Base-by-base conservation (phyloP, 2,888 invertebrate genomes). In the Cerceris ruficornis region DNA sequence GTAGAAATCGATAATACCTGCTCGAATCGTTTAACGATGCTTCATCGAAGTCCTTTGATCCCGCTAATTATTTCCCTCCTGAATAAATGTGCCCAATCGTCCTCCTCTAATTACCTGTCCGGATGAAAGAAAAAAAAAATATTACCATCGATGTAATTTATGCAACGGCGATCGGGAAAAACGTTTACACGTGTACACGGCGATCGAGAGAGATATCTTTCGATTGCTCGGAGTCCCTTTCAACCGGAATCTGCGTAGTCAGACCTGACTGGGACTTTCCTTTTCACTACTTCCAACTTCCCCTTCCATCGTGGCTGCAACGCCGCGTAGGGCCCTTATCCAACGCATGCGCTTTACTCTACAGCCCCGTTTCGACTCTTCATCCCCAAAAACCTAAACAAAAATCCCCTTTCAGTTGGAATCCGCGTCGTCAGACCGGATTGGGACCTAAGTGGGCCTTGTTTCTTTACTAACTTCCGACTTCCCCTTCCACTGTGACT, bases 41-140 rank as follows among this genome's bases (percentile, higher is more conserved):
- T 78, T 71, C 62, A 75, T 80, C 65, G 60, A 66, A 49, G 74
- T 60, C 74, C 69, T 73, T 84, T 69, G 62, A 71, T 71, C 58
- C 55, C 68, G 78, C 54, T 83, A 84, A 76, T 81, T 83, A 78
- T 83, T 81, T 60, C 66, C 76, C 62, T 60, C 54, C 61, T 52
- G 58, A 76, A 69, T 50, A 66, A 64, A 69, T 55, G 52, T 17
- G 60, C 7, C 15, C 67, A 55, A 58, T 28, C 64, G 64, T 70
- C 67, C 61, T 50, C 65, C 75, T 79, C 28, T 79, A 79, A 78
- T 78, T 80, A 65, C 65, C 75, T 69, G 71, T 60, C 43, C 4
- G 28, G 11, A 50, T 41, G 41, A 17, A 46, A 13, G 15, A 11
- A 2, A 46, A 62, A 9, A 39, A 17, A 17, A 14, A 39, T 11